These are phyloP conservation scores for Himalopsyche kuldschensis DNA, from an alignment of 2,888 invertebrate genomes.

Conservation along the genomic window DNA sequence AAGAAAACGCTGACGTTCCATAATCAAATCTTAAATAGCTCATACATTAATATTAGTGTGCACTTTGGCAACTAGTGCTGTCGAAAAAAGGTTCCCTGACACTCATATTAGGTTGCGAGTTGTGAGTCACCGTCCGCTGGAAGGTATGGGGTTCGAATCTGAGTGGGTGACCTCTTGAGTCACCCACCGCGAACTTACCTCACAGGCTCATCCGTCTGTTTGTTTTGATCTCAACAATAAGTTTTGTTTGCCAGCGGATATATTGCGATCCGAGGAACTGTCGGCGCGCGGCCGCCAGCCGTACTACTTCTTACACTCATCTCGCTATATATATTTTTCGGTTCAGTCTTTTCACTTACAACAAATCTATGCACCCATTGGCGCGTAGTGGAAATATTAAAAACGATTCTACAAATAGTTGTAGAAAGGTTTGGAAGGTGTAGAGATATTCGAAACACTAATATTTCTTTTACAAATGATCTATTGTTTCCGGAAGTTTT, in stretches of 20 bases:
- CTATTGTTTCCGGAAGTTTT: too few relatives aligned
- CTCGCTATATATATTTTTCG: constrained; percentile 1
- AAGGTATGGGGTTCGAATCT: neutral
- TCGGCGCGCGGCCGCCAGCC: constrained; percentile 1
- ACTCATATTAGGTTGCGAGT: neutral
- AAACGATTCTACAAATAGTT: too few relatives aligned
- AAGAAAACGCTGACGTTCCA: too few relatives aligned
- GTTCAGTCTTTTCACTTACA: neutral
- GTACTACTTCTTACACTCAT: neutral
- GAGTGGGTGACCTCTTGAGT: neutral
- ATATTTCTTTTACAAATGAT: too few relatives aligned
- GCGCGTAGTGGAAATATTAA: neutral
- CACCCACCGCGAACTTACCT: neutral
- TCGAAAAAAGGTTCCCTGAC: neutral
- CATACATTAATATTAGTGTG: too few relatives aligned
- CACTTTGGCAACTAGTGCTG: too few relatives aligned
- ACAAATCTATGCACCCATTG: neutral
- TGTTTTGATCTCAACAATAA: constrained; percentile 40
- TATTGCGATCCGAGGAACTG: constrained; percentile 34
- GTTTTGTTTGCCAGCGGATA: constrained; percentile 39
- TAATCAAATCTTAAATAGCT: too few relatives aligned
- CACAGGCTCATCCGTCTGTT: constrained; percentile 33
- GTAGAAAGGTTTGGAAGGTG: too few relatives aligned
- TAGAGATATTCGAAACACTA: too few relatives aligned
- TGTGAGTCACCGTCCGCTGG: neutral